phyloP scores from a whole-genome alignment of 2,113 vertebrate species.

The Colaptes auratus region DNA sequence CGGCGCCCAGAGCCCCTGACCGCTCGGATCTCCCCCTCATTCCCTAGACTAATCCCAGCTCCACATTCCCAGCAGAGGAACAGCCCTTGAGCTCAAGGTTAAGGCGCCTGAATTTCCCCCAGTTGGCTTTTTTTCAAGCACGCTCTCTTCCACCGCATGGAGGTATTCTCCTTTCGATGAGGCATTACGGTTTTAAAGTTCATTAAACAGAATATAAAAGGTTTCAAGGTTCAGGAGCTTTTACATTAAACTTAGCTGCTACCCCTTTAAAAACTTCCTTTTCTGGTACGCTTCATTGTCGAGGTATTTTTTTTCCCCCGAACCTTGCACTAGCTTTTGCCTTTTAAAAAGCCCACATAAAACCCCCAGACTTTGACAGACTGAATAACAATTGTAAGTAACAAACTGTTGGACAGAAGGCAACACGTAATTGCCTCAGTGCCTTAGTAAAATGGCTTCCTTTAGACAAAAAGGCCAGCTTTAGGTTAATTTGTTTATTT shows the following conservation, averaged over 20 bases:
- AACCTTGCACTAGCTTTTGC: background rate
- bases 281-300: constrained; percentile 20
- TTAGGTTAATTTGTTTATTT: constrained; percentile 83
- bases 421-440: constrained; percentile 73
- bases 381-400: constrained; percentile 76
- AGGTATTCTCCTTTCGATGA: constrained; percentile 52
- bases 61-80: background rate
- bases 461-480: constrained; percentile 80
- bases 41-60: background rate
- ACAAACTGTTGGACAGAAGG: constrained; percentile 75
- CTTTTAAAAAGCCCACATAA: constrained; percentile 56
- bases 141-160: background rate
- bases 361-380: constrained; percentile 75
- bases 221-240: constrained; percentile 60
- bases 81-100: background rate
- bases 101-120: background rate
- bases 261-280: constrained; percentile 30
- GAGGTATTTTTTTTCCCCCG: constrained; percentile 3
- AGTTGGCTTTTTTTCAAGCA: background rate
- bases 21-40: background rate
- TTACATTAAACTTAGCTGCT: constrained; percentile 19
- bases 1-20: background rate
- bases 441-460: constrained; percentile 79
- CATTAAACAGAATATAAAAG: constrained; percentile 61
- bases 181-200: constrained; percentile 60